Conservation (phyloP, 2,888 invertebrate species). For the Cataglyphis albicans region DNA sequence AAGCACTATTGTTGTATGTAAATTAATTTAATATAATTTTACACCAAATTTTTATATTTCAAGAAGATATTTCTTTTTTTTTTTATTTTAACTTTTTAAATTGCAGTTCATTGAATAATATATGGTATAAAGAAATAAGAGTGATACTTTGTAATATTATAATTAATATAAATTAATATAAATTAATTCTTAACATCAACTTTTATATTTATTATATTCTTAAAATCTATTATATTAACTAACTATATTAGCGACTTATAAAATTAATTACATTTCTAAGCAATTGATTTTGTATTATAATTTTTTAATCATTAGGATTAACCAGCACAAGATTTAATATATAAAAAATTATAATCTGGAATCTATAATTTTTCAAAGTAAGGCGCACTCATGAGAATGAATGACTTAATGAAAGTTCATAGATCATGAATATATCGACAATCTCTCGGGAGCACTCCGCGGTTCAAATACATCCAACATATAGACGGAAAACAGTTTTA, state of each 20-base stretch:
- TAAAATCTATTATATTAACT: too few relatives aligned
- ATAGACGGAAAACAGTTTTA: too few relatives aligned
- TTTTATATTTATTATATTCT: background rate
- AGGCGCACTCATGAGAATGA: background rate
- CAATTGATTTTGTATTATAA: background rate
- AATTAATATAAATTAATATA: background rate
- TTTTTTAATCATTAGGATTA: slow-evolving; percentile 12
- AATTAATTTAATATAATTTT: background rate
- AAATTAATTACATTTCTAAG: background rate
- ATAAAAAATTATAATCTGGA: background rate
- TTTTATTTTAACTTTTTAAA: background rate
- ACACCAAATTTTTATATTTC: background rate
- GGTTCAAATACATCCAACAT: too few relatives aligned
- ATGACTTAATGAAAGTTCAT: background rate
- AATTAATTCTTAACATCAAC: background rate
- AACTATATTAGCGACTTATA: background rate
- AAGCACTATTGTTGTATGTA: too few relatives aligned
- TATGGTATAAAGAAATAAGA: background rate
- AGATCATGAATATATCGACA: background rate
- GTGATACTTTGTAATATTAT: background rate
- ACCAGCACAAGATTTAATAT: background rate
- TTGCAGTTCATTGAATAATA: background rate
- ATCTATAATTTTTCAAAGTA: slow-evolving; percentile 10
- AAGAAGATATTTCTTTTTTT: background rate
- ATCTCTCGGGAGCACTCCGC: background rate